Evolutionary conservation across 2,888 invertebrate genomes (phyloP), one percentile per base, ranked within the genome.

Genomic region (Epistrophe grossulariae): DNA sequence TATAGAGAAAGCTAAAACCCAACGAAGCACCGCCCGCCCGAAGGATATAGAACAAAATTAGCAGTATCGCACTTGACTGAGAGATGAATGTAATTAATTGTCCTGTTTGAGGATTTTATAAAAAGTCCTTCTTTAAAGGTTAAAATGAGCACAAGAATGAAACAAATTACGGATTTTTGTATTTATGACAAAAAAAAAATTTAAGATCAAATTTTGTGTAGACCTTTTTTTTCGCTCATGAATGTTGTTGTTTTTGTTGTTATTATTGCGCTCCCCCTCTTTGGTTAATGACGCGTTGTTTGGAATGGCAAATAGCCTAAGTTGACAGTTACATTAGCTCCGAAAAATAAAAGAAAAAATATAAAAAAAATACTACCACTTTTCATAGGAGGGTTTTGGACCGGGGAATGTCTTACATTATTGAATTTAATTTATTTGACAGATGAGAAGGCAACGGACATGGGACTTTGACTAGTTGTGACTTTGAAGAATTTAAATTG

Each of bases 11-110:
- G 24, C 15, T 50, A 71, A 70, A 28, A 55, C 24, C 50, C 17
- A 19, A 9, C 35, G n/a, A n/a, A n/a, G 19, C 8, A 24, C 24
- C 38, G 13, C 15, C n/a, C n/a, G n/a, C n/a, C n/a, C 43, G 35
- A 35, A 72, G 28, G 45, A 40, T 28, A n/a, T 28, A n/a, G 48
- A 60, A 50, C 45, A 79, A 48, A 70, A 71, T 55, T 40, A 52
- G 40, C 52, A 59, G 48, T 57, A 78, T 48, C 50, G 35, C 72
- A 45, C 82, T 73, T 79, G 48, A 70, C 78, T 52, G 70, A 71
- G 70, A 71, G 59, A 85, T 78, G 85, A 70, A 85, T 74, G 85
- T 85, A 85, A 85, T 85, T 81, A 85, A 85, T 81, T 85, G 82
- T 82, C 70, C 70, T 82, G 66, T 78, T 81, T 50, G 50, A 78